Evolutionary conservation across 2,113 vertebrate species (phyloP).

Genomic region (Camelus bactrianus): DNA sequence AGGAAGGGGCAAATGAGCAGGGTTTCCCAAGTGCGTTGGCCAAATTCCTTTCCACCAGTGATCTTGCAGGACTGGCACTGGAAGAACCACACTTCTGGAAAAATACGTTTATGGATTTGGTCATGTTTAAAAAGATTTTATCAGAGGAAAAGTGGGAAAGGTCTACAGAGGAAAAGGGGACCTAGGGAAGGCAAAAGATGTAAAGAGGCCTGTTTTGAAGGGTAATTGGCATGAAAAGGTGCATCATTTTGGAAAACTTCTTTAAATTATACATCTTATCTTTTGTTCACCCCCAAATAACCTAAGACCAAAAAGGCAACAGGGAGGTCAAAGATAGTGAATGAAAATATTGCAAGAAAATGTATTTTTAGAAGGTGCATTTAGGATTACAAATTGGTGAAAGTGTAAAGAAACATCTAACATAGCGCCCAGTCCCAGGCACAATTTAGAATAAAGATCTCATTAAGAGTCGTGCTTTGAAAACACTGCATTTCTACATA

Average conservation of each 20-base stretch:
- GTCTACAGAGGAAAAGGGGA: not conserved
- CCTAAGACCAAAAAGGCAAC: not conserved
- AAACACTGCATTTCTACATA: not conserved
- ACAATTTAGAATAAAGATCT: not conserved
- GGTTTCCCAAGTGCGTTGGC: not conserved
- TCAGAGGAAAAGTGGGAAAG: not conserved
- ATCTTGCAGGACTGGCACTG: not conserved
- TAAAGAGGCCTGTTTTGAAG: not conserved
- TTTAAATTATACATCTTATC: not conserved
- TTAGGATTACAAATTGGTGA: not conserved
- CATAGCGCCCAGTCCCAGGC: not conserved
- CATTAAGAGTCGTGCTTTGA: conserved; percentile 5
- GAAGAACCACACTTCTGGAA: not conserved
- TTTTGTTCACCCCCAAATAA: not conserved
- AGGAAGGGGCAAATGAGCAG: not conserved
- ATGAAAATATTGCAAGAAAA: not conserved
- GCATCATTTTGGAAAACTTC: not conserved
- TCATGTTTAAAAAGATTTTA: not conserved
- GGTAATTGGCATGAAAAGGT: not conserved
- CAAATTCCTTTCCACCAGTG: not conserved
- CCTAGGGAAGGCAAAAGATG: not conserved
- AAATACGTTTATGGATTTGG: not conserved
- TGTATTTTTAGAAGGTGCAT: not conserved
- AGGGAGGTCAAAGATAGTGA: not conserved
- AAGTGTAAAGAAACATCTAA: not conserved